A percentile compares a stretch with the other conserved stretches of the same genome.
These are phyloP conservation scores for Polydrusus pterygomalis DNA, from an alignment of 2,888 invertebrate genomes.

Conservation along the genomic window DNA sequence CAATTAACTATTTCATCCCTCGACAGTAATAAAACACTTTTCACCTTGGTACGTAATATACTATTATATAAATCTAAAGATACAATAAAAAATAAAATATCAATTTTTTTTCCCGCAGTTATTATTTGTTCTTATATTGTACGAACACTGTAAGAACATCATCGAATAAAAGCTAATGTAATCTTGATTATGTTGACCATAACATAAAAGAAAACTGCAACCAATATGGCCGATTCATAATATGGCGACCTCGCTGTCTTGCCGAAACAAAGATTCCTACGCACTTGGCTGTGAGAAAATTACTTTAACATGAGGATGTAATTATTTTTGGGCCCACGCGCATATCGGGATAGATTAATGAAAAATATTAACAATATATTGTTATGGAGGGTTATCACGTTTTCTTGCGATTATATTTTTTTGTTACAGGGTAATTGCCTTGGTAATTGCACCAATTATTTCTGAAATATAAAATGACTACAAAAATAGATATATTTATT, in stretches of 20 bases:
- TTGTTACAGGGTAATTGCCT: background rate
- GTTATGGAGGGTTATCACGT: background rate
- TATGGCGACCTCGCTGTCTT: constrained; percentile 30
- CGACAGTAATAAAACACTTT: too few species aligned
- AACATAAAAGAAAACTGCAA: background rate
- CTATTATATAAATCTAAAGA: too few species aligned
- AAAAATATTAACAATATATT: constrained; percentile 12
- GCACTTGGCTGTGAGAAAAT: constrained; percentile 46
- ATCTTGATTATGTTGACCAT: constrained; percentile 11
- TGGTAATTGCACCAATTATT: background rate
- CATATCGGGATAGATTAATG: constrained; percentile 3
- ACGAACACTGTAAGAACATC: background rate
- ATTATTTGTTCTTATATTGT: background rate
- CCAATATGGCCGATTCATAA: constrained; percentile 22
- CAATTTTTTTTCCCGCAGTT: too few species aligned
- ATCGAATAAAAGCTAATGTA: constrained; percentile 6
- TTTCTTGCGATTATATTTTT: background rate
- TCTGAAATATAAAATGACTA: background rate
- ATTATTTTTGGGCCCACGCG: constrained; percentile 45
- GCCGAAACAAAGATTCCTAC: constrained; percentile 43
- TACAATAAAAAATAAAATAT: too few species aligned
- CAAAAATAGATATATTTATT: background rate
- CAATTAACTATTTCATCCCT: too few species aligned
- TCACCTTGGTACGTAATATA: too few species aligned
- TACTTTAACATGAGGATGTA: constrained; percentile 43